Base-by-base conservation (phyloP, 2,888 invertebrate genomes). In the Venustoraphidia nigricollis region DNA sequence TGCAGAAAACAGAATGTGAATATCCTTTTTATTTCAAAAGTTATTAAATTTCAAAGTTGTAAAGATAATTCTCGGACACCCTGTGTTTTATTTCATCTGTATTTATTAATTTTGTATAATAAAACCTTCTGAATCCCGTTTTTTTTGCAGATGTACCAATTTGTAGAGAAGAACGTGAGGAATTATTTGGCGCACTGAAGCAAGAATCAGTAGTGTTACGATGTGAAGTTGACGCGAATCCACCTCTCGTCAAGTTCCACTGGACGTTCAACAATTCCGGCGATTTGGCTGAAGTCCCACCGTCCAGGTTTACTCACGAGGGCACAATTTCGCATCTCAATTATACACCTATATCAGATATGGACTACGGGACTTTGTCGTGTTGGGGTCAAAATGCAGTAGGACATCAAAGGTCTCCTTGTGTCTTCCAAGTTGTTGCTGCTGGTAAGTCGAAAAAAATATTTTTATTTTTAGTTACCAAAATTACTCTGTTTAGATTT, bases 201-300 rank as follows among this genome's bases (percentile, higher is more conserved):
- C 87, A 88, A 64, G 91, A 91, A 68, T 88, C 87, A n/a, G 81
- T 90, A 49, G 77, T 81, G 48, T 69, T 90, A 54, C 80, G 83
- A 62, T 92, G 91, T 64, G 83, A 87, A 54, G 89, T 91, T 54
- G 88, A 90, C 62, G 85, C 91, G 56, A 89, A 90, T 62, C 91
- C 91, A n/a, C 79, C 87, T 9, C 76, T 84, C 49, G 79, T 83
- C 59, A 79, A 82, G 60, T 92, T 90, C 68, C 85, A 87, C 60
- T 92, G 92, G 92, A 89, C 89, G 55, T 90, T 92, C 73, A 92
- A 92, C 72, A 88, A 87, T 65, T 88, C 88, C 51, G 89, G 89
- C 13, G 88, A 88, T 62, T 83, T 86, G 67, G 81, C 82, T 45
- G 84, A 88, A 64, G 73, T 87, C 56, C 79, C 87, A 50, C 66